These are phyloP conservation scores for Ornithorhynchus anatinus DNA, from an alignment of 2,113 vertebrate genomes.

Conservation along the genomic window DNA sequence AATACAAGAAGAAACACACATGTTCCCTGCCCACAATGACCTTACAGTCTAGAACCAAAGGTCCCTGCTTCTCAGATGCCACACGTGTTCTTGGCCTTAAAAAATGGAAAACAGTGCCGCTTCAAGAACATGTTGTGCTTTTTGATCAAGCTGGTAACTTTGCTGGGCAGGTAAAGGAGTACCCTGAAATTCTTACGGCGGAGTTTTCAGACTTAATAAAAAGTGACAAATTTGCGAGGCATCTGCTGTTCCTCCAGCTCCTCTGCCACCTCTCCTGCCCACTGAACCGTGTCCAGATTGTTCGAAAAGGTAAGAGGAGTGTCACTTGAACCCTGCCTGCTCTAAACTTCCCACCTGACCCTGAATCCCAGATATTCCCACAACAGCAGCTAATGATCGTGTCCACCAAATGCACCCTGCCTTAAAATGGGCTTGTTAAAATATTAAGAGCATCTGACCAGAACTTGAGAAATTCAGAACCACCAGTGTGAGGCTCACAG, in stretches of 20 bases:
- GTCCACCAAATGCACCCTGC: background rate
- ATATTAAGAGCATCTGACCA: conserved; percentile 9
- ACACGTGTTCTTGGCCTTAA: too few species aligned
- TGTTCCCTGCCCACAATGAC: too few species aligned
- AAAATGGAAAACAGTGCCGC: too few species aligned
- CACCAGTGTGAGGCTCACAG: conserved; percentile 14
- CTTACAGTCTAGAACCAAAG: too few species aligned
- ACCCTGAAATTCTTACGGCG: too few species aligned
- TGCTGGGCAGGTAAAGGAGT: too few species aligned
- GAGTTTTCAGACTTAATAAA: too few species aligned
- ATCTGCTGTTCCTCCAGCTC: background rate
- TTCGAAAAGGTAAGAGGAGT: conserved; percentile 34
- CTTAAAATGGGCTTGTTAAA: background rate
- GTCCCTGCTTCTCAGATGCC: too few species aligned
- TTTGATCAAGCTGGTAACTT: too few species aligned
- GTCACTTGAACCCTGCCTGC: conserved; percentile 27
- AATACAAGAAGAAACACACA: too few species aligned
- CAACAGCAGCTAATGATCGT: background rate
- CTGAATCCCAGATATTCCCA: background rate
- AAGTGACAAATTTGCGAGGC: too few species aligned
- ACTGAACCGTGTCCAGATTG: conserved; percentile 36
- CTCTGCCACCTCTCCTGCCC: conserved; percentile 7
- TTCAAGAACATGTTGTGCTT: too few species aligned
- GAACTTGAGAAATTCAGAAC: background rate
- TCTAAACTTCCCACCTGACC: conserved; percentile 19